Conservation (phyloP, 2,888 invertebrate species). For the Loripinus fragilis region DNA sequence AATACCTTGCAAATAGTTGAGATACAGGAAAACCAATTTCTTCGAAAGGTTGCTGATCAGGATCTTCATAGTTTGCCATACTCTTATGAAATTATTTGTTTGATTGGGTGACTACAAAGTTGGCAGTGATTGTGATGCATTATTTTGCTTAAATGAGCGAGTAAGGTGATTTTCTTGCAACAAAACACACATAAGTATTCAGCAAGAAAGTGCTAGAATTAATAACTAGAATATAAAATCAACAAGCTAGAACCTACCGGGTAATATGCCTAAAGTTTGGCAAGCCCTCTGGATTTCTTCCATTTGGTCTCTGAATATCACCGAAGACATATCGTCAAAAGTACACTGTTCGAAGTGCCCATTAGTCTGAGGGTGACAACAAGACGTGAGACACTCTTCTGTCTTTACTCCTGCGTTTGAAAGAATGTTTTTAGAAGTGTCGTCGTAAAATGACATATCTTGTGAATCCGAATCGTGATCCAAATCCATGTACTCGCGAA, state of each 20-base stretch:
- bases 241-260: not conserved
- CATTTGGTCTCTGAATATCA: constrained; percentile 13
- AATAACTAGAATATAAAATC: too few relatives aligned
- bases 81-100: too few relatives aligned
- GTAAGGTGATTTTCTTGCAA: too few relatives aligned
- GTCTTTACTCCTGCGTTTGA: not conserved
- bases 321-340: not conserved
- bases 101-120: too few relatives aligned
- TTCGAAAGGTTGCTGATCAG: too few relatives aligned
- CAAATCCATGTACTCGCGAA: not conserved
- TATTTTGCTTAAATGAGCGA: too few relatives aligned
- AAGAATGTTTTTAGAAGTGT: not conserved
- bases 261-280: constrained; percentile 3
- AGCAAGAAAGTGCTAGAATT: too few relatives aligned
- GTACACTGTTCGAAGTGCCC: not conserved
- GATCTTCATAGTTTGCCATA: too few relatives aligned
- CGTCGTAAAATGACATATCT: not conserved
- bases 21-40: too few relatives aligned
- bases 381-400: not conserved
- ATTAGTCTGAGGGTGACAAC: not conserved
- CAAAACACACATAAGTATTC: too few relatives aligned
- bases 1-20: too few relatives aligned
- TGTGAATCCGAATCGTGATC: not conserved
- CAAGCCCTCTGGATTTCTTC: constrained; percentile 8
- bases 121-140: too few relatives aligned